Conservation (phyloP, 2,113 vertebrate species). For the Oxyura jamaicensis region DNA sequence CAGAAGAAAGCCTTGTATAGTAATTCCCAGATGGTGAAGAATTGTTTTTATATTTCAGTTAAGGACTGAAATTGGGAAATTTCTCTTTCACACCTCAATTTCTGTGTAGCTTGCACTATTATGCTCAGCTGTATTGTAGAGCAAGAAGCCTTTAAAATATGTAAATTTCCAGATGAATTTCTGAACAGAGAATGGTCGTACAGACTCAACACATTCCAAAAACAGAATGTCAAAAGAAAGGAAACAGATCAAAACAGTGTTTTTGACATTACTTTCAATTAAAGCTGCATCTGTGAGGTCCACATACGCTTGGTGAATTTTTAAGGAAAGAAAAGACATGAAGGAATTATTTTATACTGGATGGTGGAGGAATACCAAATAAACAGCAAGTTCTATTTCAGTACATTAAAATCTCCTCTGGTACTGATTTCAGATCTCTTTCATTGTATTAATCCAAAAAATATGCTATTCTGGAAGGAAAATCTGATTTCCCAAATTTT, state of each 20-base stretch:
- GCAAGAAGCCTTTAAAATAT: constrained; percentile 51
- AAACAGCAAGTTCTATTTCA: constrained; percentile 38
- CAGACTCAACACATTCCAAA: constrained; percentile 64
- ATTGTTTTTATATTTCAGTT: constrained; percentile 63
- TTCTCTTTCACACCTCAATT: constrained; percentile 56
- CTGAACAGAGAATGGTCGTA: constrained; percentile 45
- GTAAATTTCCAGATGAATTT: constrained; percentile 62
- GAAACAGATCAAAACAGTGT: constrained; percentile 61
- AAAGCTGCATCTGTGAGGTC: constrained; percentile 73
- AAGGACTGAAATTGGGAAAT: constrained; percentile 53
- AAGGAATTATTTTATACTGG: constrained; percentile 55
- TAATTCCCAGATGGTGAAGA: constrained; percentile 42
- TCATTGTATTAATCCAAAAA: constrained; percentile 9
- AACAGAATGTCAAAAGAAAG: constrained; percentile 66
- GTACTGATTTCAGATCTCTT: constrained; percentile 7
- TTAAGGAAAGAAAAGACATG: constrained; percentile 52
- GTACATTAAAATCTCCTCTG: constrained; percentile 31
- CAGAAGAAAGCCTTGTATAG: constrained; percentile 27
- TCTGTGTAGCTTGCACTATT: constrained; percentile 56
- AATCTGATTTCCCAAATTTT: constrained; percentile 20
- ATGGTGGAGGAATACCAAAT: constrained; percentile 64
- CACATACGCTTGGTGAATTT: constrained; percentile 68
- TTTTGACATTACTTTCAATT: constrained; percentile 75
- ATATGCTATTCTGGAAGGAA: background rate
- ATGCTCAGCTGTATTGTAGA: constrained; percentile 60